Evolutionary conservation across 2,888 invertebrate genomes (phyloP), one percentile per base, ranked within the genome.

Genomic region (Galerucella pusilla): DNA sequence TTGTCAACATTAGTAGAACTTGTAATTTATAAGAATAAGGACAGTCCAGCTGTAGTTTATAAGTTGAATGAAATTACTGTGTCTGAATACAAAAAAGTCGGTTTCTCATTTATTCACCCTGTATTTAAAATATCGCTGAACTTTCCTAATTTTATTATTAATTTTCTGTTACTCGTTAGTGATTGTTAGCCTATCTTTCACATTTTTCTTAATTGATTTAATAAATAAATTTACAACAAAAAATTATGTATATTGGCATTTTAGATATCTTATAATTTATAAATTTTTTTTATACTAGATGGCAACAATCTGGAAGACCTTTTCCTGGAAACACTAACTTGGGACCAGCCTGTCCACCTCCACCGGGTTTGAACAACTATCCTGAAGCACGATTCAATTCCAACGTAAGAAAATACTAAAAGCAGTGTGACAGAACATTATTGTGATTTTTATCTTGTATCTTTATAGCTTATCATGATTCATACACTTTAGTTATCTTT

Each of bases 281-380:
- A 12, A 12, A 28, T 73, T 68, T 74, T 77, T 0, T 7, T 42
- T 42, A 42, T 42, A 79, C 49, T 68, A 82, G 82, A 71, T 82
- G 82, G 81, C 74, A 78, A 52, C 79, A 54, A 71, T 52, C 74
- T 54, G 70, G 77, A 28, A 77, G 80, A 71, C 79, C 78, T 12
- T 87, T 85, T 78, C 81, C 84, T 12, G 83, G 81, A 63, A 85
- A 81, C 73, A 80, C 85, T 16, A 82, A 80, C 35, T 49, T 75
- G 63, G 83, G 85, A 28, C 85, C 86, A 46, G 81, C 85, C 6
- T 86, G 86, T 77, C 85, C 85, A 28, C 87, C 87, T 42, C 87
- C 87, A 2, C 87, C 87, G n/a, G 86, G 86, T 6, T 86, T 86
- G 14, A 85, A 84, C 77, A 87, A 84, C 79, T 85, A 85, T 65